A percentile compares a stretch with the other conserved stretches of the same genome.
Evolutionary conservation across 2,797 vertebrate genomes (phyloP).

Genomic region (Valencia hispanica): DNA sequence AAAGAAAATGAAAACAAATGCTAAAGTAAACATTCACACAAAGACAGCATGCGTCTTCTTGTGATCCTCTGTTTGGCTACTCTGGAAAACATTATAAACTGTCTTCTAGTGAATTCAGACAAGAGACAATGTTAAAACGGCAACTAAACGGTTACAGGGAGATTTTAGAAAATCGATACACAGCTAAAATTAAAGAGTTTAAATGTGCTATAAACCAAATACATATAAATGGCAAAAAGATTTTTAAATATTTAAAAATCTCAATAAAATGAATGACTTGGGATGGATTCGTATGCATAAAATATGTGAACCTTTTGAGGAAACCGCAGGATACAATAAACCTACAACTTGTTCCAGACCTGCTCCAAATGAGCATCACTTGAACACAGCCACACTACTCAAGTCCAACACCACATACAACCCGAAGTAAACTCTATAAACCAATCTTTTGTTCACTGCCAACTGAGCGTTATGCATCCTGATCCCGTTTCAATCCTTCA

Average conservation of each 20-base stretch:
- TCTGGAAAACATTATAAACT: conserved; percentile 39
- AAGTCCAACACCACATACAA: conserved; percentile 37
- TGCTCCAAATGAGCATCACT: conserved; percentile 55
- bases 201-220: conserved; percentile 14
- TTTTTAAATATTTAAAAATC: neutral
- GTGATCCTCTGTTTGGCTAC: conserved; percentile 32
- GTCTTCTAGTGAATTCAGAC: conserved; percentile 24
- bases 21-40: conserved; percentile 39
- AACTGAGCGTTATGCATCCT: conserved; percentile 53
- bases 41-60: conserved; percentile 26
- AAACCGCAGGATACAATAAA: neutral
- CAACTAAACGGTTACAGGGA: conserved; percentile 4
- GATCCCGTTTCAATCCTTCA: conserved; percentile 64
- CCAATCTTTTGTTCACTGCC: conserved; percentile 49
- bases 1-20: conserved; percentile 40
- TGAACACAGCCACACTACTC: conserved; percentile 17
- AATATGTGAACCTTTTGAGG: neutral
- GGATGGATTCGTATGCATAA: neutral
- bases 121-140: conserved; percentile 5
- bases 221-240: neutral
- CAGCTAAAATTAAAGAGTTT: conserved; percentile 5
- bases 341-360: neutral
- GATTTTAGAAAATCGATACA: conserved; percentile 5
- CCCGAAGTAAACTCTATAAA: conserved; percentile 53
- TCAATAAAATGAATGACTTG: too few species aligned